Evolutionary conservation across 2,797 vertebrate genomes (phyloP).

Genomic region (Serranus cabrilla): DNA sequence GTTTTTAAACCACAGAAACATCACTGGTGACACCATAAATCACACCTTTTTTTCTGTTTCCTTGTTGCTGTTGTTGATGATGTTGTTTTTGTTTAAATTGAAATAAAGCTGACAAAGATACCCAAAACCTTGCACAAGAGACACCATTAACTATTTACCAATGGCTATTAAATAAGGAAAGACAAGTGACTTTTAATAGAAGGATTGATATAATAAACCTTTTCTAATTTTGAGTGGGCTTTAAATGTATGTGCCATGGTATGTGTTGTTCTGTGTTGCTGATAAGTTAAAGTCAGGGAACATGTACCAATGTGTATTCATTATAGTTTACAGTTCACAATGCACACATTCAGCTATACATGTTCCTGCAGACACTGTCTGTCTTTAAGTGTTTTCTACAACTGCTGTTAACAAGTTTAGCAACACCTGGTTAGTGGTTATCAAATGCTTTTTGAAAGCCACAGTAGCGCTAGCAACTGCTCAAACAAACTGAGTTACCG

Average conservation of each 20-base stretch:
- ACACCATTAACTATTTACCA: too few species aligned
- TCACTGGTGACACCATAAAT: neutral
- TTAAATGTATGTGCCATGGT: rapidly evolving
- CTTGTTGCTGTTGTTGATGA: too few species aligned
- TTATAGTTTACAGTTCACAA: neutral
- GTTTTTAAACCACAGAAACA: neutral
- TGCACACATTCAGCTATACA: neutral
- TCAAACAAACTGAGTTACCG: neutral
- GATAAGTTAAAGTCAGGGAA: neutral
- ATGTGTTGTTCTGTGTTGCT: neutral
- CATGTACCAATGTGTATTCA: neutral
- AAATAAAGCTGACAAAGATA: neutral
- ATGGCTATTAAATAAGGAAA: too few species aligned
- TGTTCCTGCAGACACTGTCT: neutral
- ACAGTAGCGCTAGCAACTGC: neutral
- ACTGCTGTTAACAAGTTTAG: constrained; percentile 1
- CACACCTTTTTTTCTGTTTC: neutral
- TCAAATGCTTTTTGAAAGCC: neutral
- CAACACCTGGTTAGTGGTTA: neutral
- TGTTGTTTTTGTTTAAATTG: too few species aligned
- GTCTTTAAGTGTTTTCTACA: neutral
- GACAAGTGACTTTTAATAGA: too few species aligned
- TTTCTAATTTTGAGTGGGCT: neutral
- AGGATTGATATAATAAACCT: neutral
- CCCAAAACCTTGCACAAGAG: neutral